Conservation (phyloP, 2,888 invertebrate species). For the Amphipoea oculea region DNA sequence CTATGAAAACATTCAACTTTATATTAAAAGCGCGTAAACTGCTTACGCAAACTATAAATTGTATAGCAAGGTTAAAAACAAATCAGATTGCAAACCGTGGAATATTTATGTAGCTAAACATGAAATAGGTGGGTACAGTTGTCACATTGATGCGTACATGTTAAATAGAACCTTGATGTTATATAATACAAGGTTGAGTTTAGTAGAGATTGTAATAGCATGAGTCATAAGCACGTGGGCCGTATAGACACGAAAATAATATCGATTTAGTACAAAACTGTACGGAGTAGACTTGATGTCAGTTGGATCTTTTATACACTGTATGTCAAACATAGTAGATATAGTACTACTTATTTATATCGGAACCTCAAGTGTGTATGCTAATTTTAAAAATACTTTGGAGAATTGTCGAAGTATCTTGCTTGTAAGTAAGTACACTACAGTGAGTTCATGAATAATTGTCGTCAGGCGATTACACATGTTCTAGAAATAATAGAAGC, state of each 20-base stretch:
- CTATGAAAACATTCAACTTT: constrained; percentile 68
- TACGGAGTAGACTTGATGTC: constrained; percentile 69
- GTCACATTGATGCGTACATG: constrained; percentile 67
- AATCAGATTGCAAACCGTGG: constrained; percentile 74
- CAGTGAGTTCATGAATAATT: constrained; percentile 1
- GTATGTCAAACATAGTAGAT: constrained; percentile 60
- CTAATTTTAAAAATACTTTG: constrained; percentile 36
- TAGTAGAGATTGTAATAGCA: constrained; percentile 64
- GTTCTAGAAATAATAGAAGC: constrained; percentile 28
- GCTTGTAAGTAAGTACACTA: neutral
- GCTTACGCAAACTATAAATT: constrained; percentile 72
- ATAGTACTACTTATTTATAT: constrained; percentile 63
- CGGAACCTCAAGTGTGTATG: constrained; percentile 57
- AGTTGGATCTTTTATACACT: constrained; percentile 59
- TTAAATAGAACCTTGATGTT: constrained; percentile 68
- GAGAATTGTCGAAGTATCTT: constrained; percentile 22
- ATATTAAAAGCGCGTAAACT: constrained; percentile 71
- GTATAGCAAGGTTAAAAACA: constrained; percentile 77
- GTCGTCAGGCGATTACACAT: constrained; percentile 4
- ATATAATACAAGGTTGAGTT: constrained; percentile 73
- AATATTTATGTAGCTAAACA: constrained; percentile 75
- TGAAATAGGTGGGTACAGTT: constrained; percentile 73
- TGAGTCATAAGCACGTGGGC: constrained; percentile 79
- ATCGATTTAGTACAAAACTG: constrained; percentile 80
- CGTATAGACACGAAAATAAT: constrained; percentile 79